Conservation (phyloP, 2,888 invertebrate species). For the Coelinius sp. region DNA sequence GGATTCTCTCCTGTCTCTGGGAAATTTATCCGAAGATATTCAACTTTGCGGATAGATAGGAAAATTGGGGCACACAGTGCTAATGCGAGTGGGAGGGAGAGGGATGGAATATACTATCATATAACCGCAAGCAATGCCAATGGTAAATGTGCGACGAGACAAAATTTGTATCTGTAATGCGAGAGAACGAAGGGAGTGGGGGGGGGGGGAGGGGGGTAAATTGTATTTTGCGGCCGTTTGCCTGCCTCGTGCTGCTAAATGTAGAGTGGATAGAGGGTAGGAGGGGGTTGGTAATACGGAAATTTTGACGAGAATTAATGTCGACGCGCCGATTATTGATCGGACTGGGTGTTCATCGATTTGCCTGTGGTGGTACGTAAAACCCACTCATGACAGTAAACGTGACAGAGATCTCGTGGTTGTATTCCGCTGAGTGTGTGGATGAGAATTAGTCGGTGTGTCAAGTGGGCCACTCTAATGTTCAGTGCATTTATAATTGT, state of each 20-base stretch:
- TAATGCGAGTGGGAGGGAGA: not conserved
- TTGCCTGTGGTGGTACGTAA: not conserved
- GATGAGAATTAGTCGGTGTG: not conserved
- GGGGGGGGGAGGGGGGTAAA: not conserved
- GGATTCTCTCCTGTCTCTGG: not conserved
- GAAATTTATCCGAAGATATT: constrained; percentile 20
- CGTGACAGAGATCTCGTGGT: constrained; percentile 2
- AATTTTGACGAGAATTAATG: constrained; percentile 17
- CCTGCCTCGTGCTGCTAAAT: not conserved
- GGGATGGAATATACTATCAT: not conserved
- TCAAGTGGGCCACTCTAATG: constrained; percentile 15
- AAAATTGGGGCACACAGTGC: not conserved
- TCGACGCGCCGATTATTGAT: constrained; percentile 5
- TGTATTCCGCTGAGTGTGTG: constrained; percentile 5
- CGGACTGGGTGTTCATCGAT: not conserved
- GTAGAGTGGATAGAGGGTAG: not conserved
- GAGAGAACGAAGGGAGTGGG: not conserved
- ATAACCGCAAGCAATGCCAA: constrained; percentile 32
- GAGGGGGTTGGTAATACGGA: not conserved
- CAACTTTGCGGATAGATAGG: not conserved
- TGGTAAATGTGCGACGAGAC: constrained; percentile 2
- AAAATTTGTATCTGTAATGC: constrained; percentile 7
- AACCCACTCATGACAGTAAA: constrained; percentile 7
- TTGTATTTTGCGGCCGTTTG: not conserved
- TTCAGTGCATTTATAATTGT: not conserved